Percentiles rank a stretch among this genome's conserved stretches.
Conservation (phyloP, 2,113 vertebrate genomes). For the Cavia aperea region DNA sequence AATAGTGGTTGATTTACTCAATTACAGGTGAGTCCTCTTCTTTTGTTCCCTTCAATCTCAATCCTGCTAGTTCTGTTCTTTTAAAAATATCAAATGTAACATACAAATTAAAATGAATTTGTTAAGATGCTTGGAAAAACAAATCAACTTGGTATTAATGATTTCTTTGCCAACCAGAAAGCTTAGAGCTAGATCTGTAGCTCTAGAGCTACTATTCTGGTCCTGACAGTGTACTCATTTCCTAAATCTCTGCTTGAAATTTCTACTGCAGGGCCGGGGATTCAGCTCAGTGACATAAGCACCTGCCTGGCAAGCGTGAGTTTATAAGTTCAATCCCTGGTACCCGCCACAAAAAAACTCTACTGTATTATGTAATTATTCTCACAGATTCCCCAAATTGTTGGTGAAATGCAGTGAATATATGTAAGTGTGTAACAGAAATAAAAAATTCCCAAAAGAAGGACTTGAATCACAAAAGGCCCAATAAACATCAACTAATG, state of each 20-base stretch:
- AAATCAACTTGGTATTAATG: background rate
- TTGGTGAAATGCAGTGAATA: background rate
- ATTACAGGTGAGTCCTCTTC: background rate
- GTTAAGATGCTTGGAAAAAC: background rate
- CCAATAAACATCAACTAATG: background rate
- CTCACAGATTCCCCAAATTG: background rate
- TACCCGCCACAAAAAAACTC: background rate
- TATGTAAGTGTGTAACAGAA: background rate
- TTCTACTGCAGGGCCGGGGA: background rate
- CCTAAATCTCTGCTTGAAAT: background rate
- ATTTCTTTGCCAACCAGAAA: slow-evolving; percentile 39
- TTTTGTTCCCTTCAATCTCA: background rate
- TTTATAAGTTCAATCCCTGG: no score
- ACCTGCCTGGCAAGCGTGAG: no score
- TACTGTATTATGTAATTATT: background rate
- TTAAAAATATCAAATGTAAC: background rate
- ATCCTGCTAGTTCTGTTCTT: background rate
- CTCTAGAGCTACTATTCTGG: background rate
- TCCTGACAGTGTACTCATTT: slow-evolving; percentile 1
- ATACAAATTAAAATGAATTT: background rate
- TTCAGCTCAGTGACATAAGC: no score
- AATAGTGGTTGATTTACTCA: background rate
- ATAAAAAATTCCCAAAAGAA: background rate
- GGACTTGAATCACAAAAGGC: background rate
- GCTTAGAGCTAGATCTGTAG: background rate